Percentiles rank a stretch among this genome's conserved stretches.
These are phyloP conservation scores for Cryptocephalus primarius DNA, from an alignment of 2,888 invertebrate genomes.

Conservation along the genomic window DNA sequence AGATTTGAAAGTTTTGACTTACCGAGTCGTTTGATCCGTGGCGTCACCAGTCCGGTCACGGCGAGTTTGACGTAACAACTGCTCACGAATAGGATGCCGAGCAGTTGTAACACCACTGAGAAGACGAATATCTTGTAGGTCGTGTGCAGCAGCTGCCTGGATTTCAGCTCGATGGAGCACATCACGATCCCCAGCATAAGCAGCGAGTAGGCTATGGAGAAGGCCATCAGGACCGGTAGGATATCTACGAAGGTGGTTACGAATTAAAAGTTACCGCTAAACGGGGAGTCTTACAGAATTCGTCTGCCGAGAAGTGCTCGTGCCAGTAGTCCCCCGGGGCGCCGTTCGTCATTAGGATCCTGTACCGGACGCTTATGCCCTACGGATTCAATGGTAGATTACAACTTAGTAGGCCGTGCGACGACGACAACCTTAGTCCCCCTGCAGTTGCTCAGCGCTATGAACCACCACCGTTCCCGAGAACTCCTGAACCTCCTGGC, in stretches of 20 bases:
- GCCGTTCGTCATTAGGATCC: conserved; percentile 82
- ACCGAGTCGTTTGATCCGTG: conserved; percentile 41
- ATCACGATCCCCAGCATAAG: conserved; percentile 61
- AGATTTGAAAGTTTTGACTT: too few species aligned
- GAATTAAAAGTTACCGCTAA: conserved; percentile 1
- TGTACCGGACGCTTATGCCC: conserved; percentile 71
- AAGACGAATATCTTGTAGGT: conserved; percentile 78
- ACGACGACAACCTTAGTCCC: conserved; percentile 43
- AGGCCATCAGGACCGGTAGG: conserved; percentile 67
- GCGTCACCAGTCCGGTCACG: conserved; percentile 55
- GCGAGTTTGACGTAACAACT: conserved; percentile 70
- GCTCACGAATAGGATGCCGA: conserved; percentile 57
- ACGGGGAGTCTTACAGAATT: conserved; percentile 64
- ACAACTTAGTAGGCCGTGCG: background rate
- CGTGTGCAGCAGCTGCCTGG: conserved; percentile 71
- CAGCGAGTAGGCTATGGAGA: conserved; percentile 60
- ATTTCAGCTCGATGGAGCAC: conserved; percentile 64
- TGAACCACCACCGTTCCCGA: conserved; percentile 90
- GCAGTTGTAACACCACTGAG: conserved; percentile 59
- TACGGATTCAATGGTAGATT: conserved; percentile 21
- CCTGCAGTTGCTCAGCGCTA: conserved; percentile 74
- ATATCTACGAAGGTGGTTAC: conserved; percentile 56
- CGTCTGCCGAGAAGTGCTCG: conserved; percentile 88
- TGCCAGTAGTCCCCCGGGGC: conserved; percentile 70
- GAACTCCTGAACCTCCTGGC: conserved; percentile 65